phyloP scores from a whole-genome alignment of 2,888 invertebrate species.

The Capitulum mitella region DNA sequence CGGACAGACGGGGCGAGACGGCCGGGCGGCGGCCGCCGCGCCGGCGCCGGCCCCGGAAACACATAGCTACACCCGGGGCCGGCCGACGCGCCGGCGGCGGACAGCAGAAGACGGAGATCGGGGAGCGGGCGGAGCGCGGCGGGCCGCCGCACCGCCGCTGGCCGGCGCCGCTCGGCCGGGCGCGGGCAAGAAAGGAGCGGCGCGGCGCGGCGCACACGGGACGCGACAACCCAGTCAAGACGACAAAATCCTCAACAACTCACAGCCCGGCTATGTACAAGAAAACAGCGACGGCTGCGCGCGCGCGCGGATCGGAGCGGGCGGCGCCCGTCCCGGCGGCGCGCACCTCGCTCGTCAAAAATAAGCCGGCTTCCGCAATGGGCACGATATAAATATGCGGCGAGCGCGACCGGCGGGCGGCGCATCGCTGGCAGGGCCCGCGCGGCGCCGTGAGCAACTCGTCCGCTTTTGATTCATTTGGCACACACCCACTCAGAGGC shows the following conservation, averaged over 20 bases:
- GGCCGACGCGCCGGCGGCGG: background rate
- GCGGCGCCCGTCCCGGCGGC: background rate
- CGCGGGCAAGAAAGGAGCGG: background rate
- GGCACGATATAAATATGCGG: conserved; percentile 4
- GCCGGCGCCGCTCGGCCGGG: background rate
- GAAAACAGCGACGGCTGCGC: conserved; percentile 10
- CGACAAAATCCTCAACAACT: conserved; percentile 17
- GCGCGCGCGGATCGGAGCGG: background rate
- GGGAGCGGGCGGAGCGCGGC: background rate
- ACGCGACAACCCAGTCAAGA: background rate
- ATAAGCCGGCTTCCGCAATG: conserved; percentile 1
- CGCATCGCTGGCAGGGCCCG: background rate
- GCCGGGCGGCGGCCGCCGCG: background rate
- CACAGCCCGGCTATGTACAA: conserved; percentile 22
- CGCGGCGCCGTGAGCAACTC: background rate
- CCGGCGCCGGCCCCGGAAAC: background rate
- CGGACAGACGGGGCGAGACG: background rate
- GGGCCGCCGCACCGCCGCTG: background rate
- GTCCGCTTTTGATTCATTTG: conserved; percentile 18
- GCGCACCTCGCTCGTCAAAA: background rate
- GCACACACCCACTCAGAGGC: background rate
- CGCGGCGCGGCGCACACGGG: background rate
- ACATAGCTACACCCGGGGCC: background rate
- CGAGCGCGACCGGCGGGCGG: background rate
- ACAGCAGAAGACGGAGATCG: background rate